Conservation (phyloP, 2,797 vertebrate species). For the Platalea minor region DNA sequence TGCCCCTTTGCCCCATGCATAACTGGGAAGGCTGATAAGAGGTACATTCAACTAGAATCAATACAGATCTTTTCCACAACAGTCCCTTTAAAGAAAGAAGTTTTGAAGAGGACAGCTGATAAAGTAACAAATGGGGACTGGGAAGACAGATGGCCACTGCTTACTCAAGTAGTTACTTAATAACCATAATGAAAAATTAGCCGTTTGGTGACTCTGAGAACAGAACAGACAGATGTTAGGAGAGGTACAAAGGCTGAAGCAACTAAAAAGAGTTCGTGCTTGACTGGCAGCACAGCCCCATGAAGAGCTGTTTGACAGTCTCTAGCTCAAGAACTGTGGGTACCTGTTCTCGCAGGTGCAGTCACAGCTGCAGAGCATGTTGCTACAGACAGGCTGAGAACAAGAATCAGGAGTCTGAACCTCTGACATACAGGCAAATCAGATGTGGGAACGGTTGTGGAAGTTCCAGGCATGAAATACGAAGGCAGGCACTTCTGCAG, state of each 20-base stretch:
- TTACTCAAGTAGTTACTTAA: constrained; percentile 17
- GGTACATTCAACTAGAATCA: background rate
- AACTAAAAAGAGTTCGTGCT: background rate
- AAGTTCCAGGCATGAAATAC: background rate
- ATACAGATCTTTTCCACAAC: background rate
- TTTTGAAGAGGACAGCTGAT: background rate
- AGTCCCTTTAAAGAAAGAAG: background rate
- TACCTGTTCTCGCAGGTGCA: accelerated
- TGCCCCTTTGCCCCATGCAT: background rate
- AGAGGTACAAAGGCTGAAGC: background rate
- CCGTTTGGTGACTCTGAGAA: background rate
- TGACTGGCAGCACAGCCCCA: background rate
- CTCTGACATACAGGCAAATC: background rate
- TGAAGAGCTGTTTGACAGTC: background rate
- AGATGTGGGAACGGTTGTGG: background rate
- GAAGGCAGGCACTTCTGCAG: accelerated
- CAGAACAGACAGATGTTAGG: background rate
- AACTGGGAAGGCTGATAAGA: background rate
- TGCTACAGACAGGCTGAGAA: background rate
- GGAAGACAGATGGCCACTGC: constrained; percentile 4
- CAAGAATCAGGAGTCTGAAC: background rate
- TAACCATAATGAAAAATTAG: constrained; percentile 29
- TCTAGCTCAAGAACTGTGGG: background rate
- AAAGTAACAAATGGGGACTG: background rate
- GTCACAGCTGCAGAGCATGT: background rate